Percentiles rank a stretch among this genome's conserved stretches.
Evolutionary conservation across 1,140 invertebrate species (phyloP).

Genomic region (Lordiphosa collinella): DNA sequence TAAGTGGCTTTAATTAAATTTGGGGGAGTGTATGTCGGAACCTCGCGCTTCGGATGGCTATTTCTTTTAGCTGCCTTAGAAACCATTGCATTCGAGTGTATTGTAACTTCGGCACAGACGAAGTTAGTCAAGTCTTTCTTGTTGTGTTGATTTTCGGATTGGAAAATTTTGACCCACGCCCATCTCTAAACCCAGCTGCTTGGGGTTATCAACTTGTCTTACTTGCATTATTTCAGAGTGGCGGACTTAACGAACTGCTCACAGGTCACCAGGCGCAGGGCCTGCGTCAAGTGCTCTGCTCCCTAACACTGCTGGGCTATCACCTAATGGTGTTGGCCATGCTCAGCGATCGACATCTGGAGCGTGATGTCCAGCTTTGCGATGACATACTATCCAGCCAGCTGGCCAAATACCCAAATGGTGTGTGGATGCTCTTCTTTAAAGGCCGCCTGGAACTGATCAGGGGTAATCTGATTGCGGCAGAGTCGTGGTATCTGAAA

Average conservation of each 20-base stretch:
- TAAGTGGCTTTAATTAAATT: too few species aligned
- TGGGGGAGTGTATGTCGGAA: too few species aligned
- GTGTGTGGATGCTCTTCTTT: constrained; percentile 96
- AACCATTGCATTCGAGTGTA: too few species aligned
- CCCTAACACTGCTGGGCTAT: constrained; percentile 90
- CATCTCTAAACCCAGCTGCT: too few species aligned
- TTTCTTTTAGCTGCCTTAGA: too few species aligned
- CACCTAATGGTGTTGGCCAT: constrained; percentile 92
- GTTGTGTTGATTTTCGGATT: too few species aligned
- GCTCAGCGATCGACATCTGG: constrained; percentile 88
- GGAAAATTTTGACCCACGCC: too few species aligned
- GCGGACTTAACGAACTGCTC: constrained; percentile 88
- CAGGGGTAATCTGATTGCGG: constrained; percentile 87
- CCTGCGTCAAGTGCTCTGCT: constrained; percentile 91
- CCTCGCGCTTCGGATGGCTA: too few species aligned
- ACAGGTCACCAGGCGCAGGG: constrained; percentile 86
- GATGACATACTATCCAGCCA: constrained; percentile 87
- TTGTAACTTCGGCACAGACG: too few species aligned
- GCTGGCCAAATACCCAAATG: constrained; percentile 86
- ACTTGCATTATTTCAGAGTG: constrained; percentile 80
- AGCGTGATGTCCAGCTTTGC: constrained; percentile 89
- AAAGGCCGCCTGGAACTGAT: constrained; percentile 92
- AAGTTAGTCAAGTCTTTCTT: too few species aligned
- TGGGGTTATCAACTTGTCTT: too few species aligned
- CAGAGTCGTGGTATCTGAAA: constrained; percentile 88